These are phyloP conservation scores for Eubasilissa regina DNA, from an alignment of 1,140 invertebrate species.

Conservation along the genomic window DNA sequence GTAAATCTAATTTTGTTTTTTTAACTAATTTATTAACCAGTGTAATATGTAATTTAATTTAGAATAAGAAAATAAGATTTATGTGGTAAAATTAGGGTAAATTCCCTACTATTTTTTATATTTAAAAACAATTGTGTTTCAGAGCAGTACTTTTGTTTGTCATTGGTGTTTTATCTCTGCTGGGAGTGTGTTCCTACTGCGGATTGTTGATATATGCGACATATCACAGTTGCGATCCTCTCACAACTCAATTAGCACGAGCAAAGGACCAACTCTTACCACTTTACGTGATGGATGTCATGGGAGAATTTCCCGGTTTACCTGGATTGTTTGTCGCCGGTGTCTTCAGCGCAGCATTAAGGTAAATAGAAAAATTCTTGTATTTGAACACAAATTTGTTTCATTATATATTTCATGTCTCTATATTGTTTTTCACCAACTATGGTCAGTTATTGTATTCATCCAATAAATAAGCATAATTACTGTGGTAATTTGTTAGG, in stretches of 20 bases:
- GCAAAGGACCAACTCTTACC: conserved; percentile 80
- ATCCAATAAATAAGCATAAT: too few species aligned
- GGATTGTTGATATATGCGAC: conserved; percentile 87
- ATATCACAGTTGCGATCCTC: conserved; percentile 88
- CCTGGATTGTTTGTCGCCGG: conserved; percentile 85
- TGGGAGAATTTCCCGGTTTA: conserved; percentile 78
- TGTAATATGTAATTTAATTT: too few species aligned
- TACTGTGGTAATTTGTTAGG: too few species aligned
- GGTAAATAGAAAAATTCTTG: conserved; percentile 66
- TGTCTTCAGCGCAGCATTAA: conserved; percentile 85
- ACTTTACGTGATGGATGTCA: conserved; percentile 82
- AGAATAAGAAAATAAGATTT: too few species aligned
- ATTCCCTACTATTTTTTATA: too few species aligned
- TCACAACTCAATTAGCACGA: conserved; percentile 76
- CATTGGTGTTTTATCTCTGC: conserved; percentile 71
- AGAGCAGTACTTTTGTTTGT: conserved; percentile 82
- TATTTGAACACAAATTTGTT: background rate
- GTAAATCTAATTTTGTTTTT: too few species aligned
- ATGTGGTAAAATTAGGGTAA: too few species aligned
- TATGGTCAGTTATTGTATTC: too few species aligned
- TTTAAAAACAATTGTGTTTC: conserved; percentile 27
- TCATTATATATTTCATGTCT: background rate
- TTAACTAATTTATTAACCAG: too few species aligned
- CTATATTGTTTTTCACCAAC: too few species aligned
- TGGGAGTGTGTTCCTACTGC: conserved; percentile 77